Evolutionary conservation across 2,888 invertebrate genomes (phyloP), one percentile per base, ranked within the genome.

Genomic region (Phasia obesa): DNA sequence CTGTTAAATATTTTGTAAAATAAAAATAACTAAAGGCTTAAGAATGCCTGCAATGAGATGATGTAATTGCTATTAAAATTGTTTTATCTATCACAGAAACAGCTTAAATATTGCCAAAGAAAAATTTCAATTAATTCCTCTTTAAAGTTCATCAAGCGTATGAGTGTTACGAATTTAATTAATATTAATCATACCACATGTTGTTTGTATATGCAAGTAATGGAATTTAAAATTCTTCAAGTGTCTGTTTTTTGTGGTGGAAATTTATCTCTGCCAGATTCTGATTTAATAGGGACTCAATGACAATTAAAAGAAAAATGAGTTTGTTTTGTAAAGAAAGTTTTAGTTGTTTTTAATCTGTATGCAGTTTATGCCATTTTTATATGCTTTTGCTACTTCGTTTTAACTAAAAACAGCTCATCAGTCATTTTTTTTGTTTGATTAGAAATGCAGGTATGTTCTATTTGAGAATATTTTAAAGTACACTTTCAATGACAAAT

Each of bases 141-240:
- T 7, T 35, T 5, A 35, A 31, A 47, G n/a, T 23, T 15, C 19
- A 25, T 5, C 5, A 42, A 23, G 27, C 65, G 59, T 59, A 67
- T 65, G 17, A 38, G 38, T 59, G 4, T 42, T 75, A 1, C 7
- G 17, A 49, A 4, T 25, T 23, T 15, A 67, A 59, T 75, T 65
- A 67, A 67, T 65, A 55, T 65, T 42, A 47, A 65, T 75, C 74
- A 75, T 27, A 51, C 75, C 64, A 64, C 47, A 64, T 74, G 55
- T 23, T 44, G 38, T 11, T 35, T 53, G 15, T n/a, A 4, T 15
- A 11, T 42, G 17, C 19, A 38, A 27, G 15, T 42, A 62, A 53
- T 38, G 17, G 17, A 38, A 51, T 51, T 60, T 5, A 19, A 53
- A 42, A 23, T 31, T 55, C 21, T 23, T 11, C 23, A 69, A 27